Base-by-base conservation (phyloP, 2,888 invertebrate species). In the Agriopis marginaria region DNA sequence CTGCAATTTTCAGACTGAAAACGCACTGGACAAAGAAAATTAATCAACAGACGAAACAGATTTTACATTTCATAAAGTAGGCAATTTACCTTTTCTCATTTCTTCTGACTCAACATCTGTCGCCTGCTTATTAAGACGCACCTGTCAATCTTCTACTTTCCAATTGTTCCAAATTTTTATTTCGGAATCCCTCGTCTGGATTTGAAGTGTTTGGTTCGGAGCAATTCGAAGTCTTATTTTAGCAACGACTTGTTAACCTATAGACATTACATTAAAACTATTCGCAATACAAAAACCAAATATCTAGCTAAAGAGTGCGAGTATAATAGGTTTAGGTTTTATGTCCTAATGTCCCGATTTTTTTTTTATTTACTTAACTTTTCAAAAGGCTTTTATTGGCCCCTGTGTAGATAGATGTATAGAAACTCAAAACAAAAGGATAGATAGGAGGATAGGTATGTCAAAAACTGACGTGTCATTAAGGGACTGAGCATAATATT, bases 41-140 rank as follows among this genome's bases (percentile, higher is more conserved):
- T 71, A 75, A 76, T 74, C 72, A 76, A 70, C 63, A 67, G 70
- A 67, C 42, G 67, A 63, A 74, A 58, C 68, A 70, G 70, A 80
- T 75, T 73, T 70, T 47, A 68, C 72, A 82, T 81, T 83, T 79
- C 85, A 86, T 87, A 87, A 89, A 86, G 87, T 87, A 78, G 80
- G 84, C 88, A 90, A 90, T 93, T 89, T 87, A 92, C 88, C 90
- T 93, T 93, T 91, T 90, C 90, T 92, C 91, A 92, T 94, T 94
- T 90, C 85, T 81, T 76, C 77, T 79, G 66, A 7, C 14, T 58
- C 64, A 84, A 84, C 94, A 93, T 89, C 91, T 93, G 93, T 88
- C 86, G 87, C 88, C 85, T 77, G 77, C 89, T 93, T 94, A 94
- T 93, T 94, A 94, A 92, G 92, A 90, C 92, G 91, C 94, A 94